Percentiles rank a stretch among this genome's conserved stretches.
phyloP scores from a whole-genome alignment of 2,888 invertebrate species.

The Sesia bembeciformis region DNA sequence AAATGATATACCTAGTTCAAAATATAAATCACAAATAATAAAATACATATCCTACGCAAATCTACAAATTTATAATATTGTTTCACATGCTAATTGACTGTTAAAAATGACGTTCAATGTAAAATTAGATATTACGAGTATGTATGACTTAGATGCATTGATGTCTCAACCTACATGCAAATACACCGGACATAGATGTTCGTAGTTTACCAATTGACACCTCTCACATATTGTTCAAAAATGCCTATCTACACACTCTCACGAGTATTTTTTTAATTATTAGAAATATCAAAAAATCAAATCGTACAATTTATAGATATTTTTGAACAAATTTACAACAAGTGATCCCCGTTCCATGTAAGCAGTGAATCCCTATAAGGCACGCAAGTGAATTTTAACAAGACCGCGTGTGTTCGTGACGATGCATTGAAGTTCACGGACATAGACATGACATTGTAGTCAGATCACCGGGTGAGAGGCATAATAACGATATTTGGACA shows the following conservation, averaged over 20 bases:
- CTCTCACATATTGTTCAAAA: slow-evolving; percentile 37
- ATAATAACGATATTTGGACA: slow-evolving; percentile 43
- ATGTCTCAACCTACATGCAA: slow-evolving; percentile 51
- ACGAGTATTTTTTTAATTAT: background rate
- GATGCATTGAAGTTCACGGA: slow-evolving; percentile 40
- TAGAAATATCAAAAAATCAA: background rate
- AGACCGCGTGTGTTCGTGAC: slow-evolving; percentile 47
- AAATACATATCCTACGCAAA: background rate
- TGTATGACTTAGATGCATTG: background rate
- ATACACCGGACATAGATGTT: slow-evolving; percentile 39
- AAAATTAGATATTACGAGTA: background rate
- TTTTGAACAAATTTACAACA: slow-evolving; percentile 31
- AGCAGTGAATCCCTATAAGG: slow-evolving; percentile 65
- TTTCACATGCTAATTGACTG: background rate
- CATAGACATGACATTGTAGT: slow-evolving; percentile 38
- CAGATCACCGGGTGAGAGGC: slow-evolving; percentile 66
- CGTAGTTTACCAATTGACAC: slow-evolving; percentile 26
- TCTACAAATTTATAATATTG: background rate
- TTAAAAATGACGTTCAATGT: background rate
- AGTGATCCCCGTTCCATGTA: slow-evolving; percentile 59
- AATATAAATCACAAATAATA: too few relatives aligned
- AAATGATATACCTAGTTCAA: too few relatives aligned
- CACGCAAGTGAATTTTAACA: slow-evolving; percentile 54
- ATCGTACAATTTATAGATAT: slow-evolving; percentile 25
- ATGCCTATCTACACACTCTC: slow-evolving; percentile 20